phyloP scores from a whole-genome alignment of 2,113 vertebrate species.

The Hemibagrus wyckioides region DNA sequence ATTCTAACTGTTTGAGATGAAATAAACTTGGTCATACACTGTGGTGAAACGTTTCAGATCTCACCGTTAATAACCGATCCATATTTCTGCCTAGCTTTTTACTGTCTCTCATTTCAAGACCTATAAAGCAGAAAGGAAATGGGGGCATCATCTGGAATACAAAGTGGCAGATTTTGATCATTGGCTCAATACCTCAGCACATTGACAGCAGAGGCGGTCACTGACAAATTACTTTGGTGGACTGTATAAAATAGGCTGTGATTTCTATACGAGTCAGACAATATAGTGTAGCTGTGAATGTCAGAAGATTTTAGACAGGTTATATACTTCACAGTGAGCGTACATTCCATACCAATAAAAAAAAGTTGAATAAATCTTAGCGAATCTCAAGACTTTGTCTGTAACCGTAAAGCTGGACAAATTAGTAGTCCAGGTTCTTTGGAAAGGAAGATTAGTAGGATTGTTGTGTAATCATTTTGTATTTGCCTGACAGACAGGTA shows the following conservation, averaged over 20 bases:
- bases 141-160: neutral
- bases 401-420: neutral
- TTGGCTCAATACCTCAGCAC: neutral
- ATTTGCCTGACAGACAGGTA: neutral
- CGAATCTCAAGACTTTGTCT: neutral
- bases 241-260: neutral
- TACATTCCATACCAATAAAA: neutral
- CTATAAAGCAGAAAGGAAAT: conserved; percentile 41
- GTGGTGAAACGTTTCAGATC: conserved; percentile 34
- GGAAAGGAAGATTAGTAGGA: neutral
- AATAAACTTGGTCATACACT: neutral
- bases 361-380: neutral
- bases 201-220: too few species aligned
- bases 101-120: conserved; percentile 46
- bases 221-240: neutral
- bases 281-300: neutral
- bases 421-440: neutral
- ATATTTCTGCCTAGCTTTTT: conserved; percentile 51
- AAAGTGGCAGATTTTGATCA: neutral
- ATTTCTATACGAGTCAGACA: neutral
- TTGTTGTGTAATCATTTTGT: neutral
- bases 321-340: neutral
- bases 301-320: neutral
- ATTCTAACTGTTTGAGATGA: neutral
- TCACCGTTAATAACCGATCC: conserved; percentile 31